These are phyloP conservation scores for Synanceia verrucosa DNA, from an alignment of 2,797 vertebrate genomes.

Conservation along the genomic window DNA sequence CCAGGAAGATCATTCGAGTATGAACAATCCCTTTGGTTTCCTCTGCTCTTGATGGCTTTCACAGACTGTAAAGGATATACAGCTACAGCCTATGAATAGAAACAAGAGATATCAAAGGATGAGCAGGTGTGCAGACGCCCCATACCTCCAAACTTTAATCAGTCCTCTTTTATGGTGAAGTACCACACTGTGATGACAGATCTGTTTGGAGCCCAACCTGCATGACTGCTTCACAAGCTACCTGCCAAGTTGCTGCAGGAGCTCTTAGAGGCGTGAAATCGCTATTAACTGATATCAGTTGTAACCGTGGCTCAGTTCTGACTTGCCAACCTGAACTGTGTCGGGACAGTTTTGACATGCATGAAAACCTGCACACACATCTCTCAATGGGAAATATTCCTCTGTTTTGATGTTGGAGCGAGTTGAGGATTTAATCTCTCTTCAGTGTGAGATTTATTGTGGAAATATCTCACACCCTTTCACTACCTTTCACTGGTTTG, in stretches of 20 bases:
- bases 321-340: constrained; percentile 39
- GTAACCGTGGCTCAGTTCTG: constrained; percentile 28
- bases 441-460: constrained; percentile 10
- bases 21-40: constrained; percentile 37
- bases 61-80: constrained; percentile 23
- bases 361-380: constrained; percentile 46
- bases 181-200: constrained; percentile 53
- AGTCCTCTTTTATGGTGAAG: constrained; percentile 65
- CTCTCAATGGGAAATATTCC: neutral
- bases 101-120: constrained; percentile 59
- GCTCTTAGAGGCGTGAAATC: constrained; percentile 41
- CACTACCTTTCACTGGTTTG: constrained; percentile 13
- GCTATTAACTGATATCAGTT: constrained; percentile 46
- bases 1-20: constrained; percentile 37
- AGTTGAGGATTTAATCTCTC: constrained; percentile 49
- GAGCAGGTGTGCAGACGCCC: constrained; percentile 66
- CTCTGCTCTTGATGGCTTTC: constrained; percentile 40
- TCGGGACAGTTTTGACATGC: constrained; percentile 61
- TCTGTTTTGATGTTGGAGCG: constrained; percentile 35
- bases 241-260: constrained; percentile 54
- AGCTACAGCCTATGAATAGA: constrained; percentile 18
- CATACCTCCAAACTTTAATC: constrained; percentile 65
- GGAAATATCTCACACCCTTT: constrained; percentile 31
- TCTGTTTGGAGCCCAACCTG: constrained; percentile 48
- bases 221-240: constrained; percentile 40